A percentile compares a stretch with the other conserved stretches of the same genome.
phyloP scores from a whole-genome alignment of 1,140 invertebrate species.

The Platyscapa corneri region DNA sequence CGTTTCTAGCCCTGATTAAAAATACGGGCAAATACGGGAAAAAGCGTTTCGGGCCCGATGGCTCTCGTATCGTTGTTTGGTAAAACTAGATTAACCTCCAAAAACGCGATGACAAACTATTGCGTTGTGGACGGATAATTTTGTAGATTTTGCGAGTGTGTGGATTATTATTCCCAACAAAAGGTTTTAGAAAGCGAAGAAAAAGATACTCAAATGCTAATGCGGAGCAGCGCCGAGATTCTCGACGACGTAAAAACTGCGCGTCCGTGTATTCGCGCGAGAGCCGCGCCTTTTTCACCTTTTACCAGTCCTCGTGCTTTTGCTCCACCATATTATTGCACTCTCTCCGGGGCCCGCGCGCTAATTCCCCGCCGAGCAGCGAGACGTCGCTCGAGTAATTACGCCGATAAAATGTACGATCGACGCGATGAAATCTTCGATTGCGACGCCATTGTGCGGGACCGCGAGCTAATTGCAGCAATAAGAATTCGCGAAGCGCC shows the following conservation, averaged over 20 bases:
- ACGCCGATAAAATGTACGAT: constrained; percentile 41
- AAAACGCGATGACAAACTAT: no score
- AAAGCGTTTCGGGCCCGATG: no score
- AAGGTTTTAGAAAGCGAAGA: not conserved
- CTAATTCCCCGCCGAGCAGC: not conserved
- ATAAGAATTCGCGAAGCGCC: constrained; percentile 24
- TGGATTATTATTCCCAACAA: not conserved
- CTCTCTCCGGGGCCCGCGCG: not conserved
- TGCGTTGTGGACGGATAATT: no score
- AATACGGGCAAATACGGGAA: no score
- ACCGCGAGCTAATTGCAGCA: constrained; percentile 24
- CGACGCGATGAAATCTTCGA: constrained; percentile 24
- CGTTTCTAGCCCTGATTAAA: no score
- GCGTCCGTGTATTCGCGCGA: not conserved
- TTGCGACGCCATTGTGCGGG: constrained; percentile 10
- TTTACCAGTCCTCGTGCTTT: constrained; percentile 13
- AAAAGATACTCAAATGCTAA: not conserved
- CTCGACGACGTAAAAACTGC: not conserved
- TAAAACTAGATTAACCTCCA: no score
- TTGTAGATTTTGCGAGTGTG: no score
- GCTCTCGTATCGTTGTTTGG: no score
- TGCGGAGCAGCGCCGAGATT: not conserved
- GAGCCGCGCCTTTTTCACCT: constrained; percentile 24
- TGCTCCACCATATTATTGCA: not conserved
- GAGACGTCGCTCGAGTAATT: constrained; percentile 33